Evolutionary conservation across 2,888 invertebrate species (phyloP).

Genomic region (Thecophora atra): DNA sequence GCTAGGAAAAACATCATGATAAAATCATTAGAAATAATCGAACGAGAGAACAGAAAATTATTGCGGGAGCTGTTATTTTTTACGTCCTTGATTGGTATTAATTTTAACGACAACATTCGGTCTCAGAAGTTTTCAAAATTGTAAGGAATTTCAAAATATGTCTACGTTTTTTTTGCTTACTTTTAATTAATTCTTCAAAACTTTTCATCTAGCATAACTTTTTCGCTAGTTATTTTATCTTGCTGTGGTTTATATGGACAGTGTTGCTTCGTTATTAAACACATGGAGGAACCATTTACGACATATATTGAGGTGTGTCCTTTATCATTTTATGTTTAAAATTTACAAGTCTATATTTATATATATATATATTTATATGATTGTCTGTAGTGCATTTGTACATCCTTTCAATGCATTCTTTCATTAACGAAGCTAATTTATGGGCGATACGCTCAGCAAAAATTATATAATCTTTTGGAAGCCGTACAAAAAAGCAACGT

Average conservation of each 20-base stretch:
- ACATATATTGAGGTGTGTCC: conserved; percentile 8
- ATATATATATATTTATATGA: too few species aligned
- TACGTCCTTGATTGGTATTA: conserved; percentile 1
- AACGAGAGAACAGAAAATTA: too few species aligned
- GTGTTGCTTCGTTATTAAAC: conserved; percentile 8
- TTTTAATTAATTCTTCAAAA: too few species aligned
- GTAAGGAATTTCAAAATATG: not conserved
- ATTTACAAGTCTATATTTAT: too few species aligned
- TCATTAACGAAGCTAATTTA: conserved; percentile 36
- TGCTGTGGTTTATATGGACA: conserved; percentile 25
- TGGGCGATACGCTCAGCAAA: conserved; percentile 28
- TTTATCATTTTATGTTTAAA: not conserved
- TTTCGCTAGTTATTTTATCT: conserved; percentile 7
- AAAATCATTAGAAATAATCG: too few species aligned
- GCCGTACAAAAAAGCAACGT: conserved; percentile 32
- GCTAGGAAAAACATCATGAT: too few species aligned
- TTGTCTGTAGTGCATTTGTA: conserved; percentile 29
- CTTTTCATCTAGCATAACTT: not conserved
- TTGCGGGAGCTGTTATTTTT: not conserved
- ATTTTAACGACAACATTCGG: not conserved
- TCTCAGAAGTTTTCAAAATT: conserved; percentile 11
- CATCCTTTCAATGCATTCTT: conserved; percentile 37
- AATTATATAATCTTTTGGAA: conserved; percentile 33
- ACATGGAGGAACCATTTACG: conserved; percentile 1
- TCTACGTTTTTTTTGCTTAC: too few species aligned